These are phyloP conservation scores for Actenoides hombroni DNA, from an alignment of 2,113 vertebrate genomes.

Conservation along the genomic window DNA sequence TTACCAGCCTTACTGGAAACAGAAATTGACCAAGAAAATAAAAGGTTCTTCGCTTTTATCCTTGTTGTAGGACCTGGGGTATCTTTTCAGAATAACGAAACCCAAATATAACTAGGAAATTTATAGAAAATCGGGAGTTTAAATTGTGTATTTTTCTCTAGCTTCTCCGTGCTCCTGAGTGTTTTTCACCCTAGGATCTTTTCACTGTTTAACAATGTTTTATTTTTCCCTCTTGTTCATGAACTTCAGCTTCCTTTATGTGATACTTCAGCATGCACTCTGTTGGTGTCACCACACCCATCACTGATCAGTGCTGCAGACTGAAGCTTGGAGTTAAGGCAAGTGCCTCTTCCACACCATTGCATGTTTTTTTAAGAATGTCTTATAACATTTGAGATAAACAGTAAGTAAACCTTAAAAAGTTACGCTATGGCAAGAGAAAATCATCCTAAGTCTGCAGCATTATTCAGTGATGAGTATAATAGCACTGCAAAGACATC, in stretches of 20 bases:
- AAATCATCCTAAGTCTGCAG: constrained; percentile 40
- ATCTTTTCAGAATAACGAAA: background rate
- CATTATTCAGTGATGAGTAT: constrained; percentile 60
- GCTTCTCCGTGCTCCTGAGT: constrained; percentile 18
- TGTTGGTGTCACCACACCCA: constrained; percentile 65
- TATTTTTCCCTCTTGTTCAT: constrained; percentile 60
- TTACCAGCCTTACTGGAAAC: background rate
- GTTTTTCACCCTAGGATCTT: background rate
- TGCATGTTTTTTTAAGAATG: constrained; percentile 32
- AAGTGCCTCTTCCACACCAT: constrained; percentile 65
- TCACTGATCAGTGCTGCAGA: constrained; percentile 68
- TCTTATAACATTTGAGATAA: constrained; percentile 23
- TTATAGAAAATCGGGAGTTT: background rate
- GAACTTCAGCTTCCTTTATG: constrained; percentile 66
- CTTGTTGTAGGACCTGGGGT: background rate
- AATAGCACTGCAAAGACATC: background rate
- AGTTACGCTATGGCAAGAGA: background rate
- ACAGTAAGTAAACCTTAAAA: background rate
- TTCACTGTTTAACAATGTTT: constrained; percentile 54
- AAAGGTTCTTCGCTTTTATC: background rate
- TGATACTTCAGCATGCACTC: constrained; percentile 64
- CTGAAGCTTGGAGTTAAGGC: constrained; percentile 67
- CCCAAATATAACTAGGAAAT: background rate
- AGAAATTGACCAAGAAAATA: background rate
- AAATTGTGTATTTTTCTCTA: background rate